phyloP scores from a whole-genome alignment of 2,797 vertebrate species.

The Tragopan temminckii region DNA sequence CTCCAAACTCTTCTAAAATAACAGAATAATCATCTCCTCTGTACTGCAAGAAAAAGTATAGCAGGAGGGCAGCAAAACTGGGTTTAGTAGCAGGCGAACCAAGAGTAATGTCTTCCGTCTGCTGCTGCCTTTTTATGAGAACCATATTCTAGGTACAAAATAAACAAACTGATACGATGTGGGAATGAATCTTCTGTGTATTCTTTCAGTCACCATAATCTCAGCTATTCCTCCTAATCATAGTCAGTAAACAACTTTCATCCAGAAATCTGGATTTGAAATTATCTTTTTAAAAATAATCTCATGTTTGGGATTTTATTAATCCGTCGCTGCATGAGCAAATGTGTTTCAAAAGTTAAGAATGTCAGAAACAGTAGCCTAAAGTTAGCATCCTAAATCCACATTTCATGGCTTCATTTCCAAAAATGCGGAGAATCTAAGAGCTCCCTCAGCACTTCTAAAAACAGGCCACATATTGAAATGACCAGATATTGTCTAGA shows the following conservation, averaged over 20 bases:
- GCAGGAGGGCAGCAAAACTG: background rate
- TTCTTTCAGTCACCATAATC: background rate
- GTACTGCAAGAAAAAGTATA: background rate
- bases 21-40: background rate
- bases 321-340: background rate
- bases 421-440: conserved; percentile 59
- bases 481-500: conserved; percentile 17
- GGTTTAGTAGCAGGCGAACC: background rate
- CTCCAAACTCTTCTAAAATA: conserved; percentile 38
- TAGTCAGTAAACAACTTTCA: background rate
- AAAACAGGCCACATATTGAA: background rate
- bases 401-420: conserved; percentile 68
- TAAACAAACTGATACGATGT: conserved; percentile 12
- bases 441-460: conserved; percentile 7
- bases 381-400: conserved; percentile 68
- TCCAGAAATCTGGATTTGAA: background rate
- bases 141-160: conserved; percentile 39
- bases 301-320: background rate
- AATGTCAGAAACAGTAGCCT: conserved; percentile 67
- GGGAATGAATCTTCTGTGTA: conserved; percentile 16
- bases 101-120: background rate
- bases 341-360: conserved; percentile 40
- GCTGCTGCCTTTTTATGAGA: conserved; percentile 39
- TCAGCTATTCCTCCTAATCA: background rate
- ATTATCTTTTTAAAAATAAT: background rate